Evolutionary conservation across 2,888 invertebrate species (phyloP).

Genomic region (Sinhomidia bicolor): DNA sequence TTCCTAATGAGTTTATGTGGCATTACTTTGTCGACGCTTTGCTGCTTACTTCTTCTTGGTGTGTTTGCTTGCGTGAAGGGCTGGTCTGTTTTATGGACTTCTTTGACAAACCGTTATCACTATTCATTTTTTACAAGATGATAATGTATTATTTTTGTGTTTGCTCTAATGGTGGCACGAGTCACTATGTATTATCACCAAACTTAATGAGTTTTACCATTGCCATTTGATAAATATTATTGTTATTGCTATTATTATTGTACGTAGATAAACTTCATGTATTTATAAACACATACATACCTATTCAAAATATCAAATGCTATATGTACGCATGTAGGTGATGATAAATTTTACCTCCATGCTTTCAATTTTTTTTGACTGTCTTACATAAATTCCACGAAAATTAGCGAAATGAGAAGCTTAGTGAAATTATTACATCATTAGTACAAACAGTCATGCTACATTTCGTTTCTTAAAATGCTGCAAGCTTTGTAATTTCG

Average conservation of each 20-base stretch:
- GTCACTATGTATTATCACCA: conserved; percentile 22
- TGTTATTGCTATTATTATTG: neutral
- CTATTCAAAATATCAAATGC: too few species aligned
- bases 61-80: neutral
- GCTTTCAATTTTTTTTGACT: neutral
- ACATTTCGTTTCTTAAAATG: too few species aligned
- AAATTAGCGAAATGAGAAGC: neutral
- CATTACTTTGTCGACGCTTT: neutral
- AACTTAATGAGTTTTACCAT: neutral
- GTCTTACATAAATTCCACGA: neutral
- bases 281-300: too few species aligned
- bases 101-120: conserved; percentile 27
- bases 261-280: too few species aligned
- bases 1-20: conserved; percentile 55
- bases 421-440: neutral
- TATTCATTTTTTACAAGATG: conserved; percentile 18
- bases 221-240: neutral
- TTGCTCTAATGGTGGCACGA: conserved; percentile 26
- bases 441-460: neutral
- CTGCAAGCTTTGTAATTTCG: too few species aligned
- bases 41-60: neutral
- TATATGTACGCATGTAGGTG: too few species aligned
- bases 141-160: neutral
- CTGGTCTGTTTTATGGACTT: conserved; percentile 5
- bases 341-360: too few species aligned